Evolutionary conservation across 1,140 invertebrate species (phyloP).

Genomic region (Choristoneura fumiferana): DNA sequence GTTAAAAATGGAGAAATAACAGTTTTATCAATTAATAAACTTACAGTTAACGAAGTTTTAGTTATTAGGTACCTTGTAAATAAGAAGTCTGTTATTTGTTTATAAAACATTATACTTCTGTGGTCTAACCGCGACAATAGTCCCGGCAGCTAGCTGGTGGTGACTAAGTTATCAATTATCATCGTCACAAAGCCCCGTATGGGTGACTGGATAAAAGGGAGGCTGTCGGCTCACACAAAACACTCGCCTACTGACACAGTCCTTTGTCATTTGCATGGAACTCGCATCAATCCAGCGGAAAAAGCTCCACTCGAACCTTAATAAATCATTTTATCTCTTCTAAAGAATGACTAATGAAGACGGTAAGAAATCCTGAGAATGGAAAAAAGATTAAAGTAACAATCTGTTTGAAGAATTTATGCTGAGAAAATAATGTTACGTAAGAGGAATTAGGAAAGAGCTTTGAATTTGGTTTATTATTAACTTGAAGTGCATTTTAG

Average conservation of each 20-base stretch:
- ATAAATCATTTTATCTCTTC: constrained; percentile 53
- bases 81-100: no score
- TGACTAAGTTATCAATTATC: neutral
- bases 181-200: constrained; percentile 1
- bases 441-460: no score
- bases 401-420: constrained; percentile 45
- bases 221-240: neutral
- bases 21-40: no score
- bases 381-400: constrained; percentile 50
- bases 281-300: constrained; percentile 35
- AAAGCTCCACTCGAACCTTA: constrained; percentile 25
- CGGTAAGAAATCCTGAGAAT: constrained; percentile 38
- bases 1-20: no score
- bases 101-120: no score
- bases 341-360: constrained; percentile 58
- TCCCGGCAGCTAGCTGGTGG: no score
- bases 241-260: constrained; percentile 20
- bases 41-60: no score
- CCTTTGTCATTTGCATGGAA: constrained; percentile 36
- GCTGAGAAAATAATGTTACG: constrained; percentile 12
- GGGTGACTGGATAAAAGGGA: constrained; percentile 12
- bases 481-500: no score
- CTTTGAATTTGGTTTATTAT: no score
- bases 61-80: no score
- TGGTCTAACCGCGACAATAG: no score